Conservation (phyloP, 2,797 vertebrate species). For the Chanos chanos region DNA sequence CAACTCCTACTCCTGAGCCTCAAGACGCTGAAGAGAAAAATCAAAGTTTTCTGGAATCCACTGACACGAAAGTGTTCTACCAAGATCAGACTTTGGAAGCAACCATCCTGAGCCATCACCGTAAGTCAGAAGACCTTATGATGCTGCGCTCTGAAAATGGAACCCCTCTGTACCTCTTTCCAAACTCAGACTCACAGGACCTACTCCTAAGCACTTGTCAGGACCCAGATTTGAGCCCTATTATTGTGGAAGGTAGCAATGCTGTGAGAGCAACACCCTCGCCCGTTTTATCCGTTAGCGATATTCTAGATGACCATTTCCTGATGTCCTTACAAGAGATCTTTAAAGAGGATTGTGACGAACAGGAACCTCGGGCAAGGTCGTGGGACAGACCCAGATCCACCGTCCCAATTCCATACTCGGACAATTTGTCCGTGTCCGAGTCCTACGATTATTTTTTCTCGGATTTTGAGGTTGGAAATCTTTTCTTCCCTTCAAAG, state of each 20-base stretch:
- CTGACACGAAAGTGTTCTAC: not conserved
- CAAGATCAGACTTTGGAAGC: conserved; percentile 40
- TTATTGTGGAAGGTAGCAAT: conserved; percentile 25
- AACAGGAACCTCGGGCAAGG: conserved; percentile 24
- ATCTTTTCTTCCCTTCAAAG: conserved; percentile 38
- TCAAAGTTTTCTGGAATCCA: conserved; percentile 15
- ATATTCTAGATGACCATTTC: conserved; percentile 38
- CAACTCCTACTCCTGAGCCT: conserved; percentile 54
- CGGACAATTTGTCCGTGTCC: conserved; percentile 57
- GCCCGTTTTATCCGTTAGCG: conserved; percentile 41
- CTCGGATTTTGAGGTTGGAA: conserved; percentile 57
- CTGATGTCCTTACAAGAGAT: conserved; percentile 52
- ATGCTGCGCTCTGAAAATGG: conserved; percentile 33
- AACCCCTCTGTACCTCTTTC: conserved; percentile 16
- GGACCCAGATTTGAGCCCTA: conserved; percentile 13
- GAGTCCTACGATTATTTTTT: conserved; percentile 76
- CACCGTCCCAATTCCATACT: conserved; percentile 36
- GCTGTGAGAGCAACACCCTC: conserved; percentile 22
- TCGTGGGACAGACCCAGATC: conserved; percentile 6
- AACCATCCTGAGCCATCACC: conserved; percentile 38
- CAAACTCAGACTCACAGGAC: conserved; percentile 9
- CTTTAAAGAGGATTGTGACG: conserved; percentile 49
- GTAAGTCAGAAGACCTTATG: conserved; percentile 39
- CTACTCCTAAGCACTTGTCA: conserved; percentile 21
- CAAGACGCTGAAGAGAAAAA: conserved; percentile 28